Base-by-base conservation (phyloP, 2,797 vertebrate species). In the Pempheris klunzingeri region DNA sequence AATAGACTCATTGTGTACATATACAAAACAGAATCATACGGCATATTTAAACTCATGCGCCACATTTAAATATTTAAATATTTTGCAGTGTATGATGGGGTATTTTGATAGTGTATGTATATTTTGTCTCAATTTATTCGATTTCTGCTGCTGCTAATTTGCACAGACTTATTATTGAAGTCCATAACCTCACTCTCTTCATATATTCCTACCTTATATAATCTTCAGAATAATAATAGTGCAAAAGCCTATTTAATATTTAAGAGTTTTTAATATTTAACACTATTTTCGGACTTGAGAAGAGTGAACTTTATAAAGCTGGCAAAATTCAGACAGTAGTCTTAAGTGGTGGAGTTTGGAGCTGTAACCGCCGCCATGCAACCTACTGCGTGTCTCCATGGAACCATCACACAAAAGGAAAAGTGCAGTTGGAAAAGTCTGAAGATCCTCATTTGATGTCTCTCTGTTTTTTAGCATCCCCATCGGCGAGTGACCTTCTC, bases 401-500 rank as follows among this genome's bases (percentile, higher is more conserved):
- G 44, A 74, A 11, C 38, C 43, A 43, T 71, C 43, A 34, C 62
- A 77, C n/a, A 71, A 34, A 22, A 64, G 12, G 20, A 60, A 55
- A 66, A 71, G 41, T 43, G 3, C 3, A 17, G 68, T 20, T 46
- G 30, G 47, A 63, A 54, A 66, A 50, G 34, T 11, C 7, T 60
- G 26, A 78, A 70, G 62, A 71, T 64, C 50, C 62, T 73, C 30
- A 72, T 80, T 78, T 76, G 41, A 54, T 82, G 44, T 81, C 26
- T 79, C 57, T 82, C 24, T 77, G 17, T 82, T 70, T 87, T 77
- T 15, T 88, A 99, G 98, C 97, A 97, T 94, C 96, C 98, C 93
- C 98, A 99, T 95, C 97, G 98, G 86, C 96, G 98, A 87, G 98
- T 99, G 94, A 99, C 98, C 80, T 99, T 99, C 95, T 99, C 98